phyloP scores from a whole-genome alignment of 2,888 invertebrate genomes.

The Sericinus montela region DNA sequence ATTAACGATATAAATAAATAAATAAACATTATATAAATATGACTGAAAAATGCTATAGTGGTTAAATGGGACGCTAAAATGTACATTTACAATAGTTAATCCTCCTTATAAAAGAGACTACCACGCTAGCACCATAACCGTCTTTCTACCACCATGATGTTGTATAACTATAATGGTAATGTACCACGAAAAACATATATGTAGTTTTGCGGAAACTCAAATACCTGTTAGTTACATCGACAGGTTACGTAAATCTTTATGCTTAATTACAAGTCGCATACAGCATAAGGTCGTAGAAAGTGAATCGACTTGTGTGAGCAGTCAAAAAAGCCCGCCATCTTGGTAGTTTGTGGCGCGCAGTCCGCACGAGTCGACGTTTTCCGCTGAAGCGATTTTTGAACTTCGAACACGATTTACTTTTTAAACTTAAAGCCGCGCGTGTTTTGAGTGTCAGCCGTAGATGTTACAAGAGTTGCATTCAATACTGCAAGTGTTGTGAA shows the following conservation, averaged over 20 bases:
- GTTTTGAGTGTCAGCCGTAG: constrained; percentile 49
- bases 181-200: constrained; percentile 27
- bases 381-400: constrained; percentile 54
- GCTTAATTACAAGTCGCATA: constrained; percentile 74
- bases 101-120: too few relatives aligned
- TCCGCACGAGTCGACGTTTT: constrained; percentile 65
- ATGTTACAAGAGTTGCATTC: constrained; percentile 32
- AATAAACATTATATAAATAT: too few relatives aligned
- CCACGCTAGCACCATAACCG: too few relatives aligned
- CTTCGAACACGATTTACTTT: constrained; percentile 50
- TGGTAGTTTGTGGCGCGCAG: constrained; percentile 72
- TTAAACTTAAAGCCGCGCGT: constrained; percentile 36
- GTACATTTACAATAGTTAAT: too few relatives aligned
- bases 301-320: constrained; percentile 78
- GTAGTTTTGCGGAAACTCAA: constrained; percentile 52
- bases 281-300: constrained; percentile 79
- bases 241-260: constrained; percentile 71
- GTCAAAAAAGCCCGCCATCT: constrained; percentile 74
- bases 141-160: too few relatives aligned
- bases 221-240: constrained; percentile 62
- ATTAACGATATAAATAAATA: too few relatives aligned
- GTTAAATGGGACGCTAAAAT: too few relatives aligned
- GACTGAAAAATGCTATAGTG: too few relatives aligned
- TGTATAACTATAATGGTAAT: constrained; percentile 10
- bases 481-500: constrained; percentile 46